Conservation (phyloP, 2,113 vertebrate genomes). For the Phasianus colchicus region DNA sequence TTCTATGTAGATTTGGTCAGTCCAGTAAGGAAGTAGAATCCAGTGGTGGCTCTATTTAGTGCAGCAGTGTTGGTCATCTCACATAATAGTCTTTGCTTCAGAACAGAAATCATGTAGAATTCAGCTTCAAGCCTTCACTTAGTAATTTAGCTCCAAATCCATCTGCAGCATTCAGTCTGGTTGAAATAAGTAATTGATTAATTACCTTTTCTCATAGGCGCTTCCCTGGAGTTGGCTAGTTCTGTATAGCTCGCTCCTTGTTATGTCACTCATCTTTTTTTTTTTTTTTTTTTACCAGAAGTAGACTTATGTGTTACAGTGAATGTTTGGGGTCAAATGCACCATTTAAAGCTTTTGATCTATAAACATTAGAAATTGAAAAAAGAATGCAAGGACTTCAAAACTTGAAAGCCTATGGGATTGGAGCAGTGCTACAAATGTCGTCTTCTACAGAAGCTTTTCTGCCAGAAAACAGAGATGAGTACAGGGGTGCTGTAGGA, state of each 20-base stretch:
- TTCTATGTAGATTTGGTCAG: neutral
- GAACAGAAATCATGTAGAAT: neutral
- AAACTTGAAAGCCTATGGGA: neutral
- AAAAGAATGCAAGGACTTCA: neutral
- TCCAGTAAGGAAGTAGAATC: neutral
- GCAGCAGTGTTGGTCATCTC: neutral
- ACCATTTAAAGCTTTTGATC: neutral
- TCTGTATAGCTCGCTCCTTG: neutral
- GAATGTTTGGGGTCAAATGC: neutral
- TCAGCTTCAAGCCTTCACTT: neutral
- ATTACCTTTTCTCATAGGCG: neutral
- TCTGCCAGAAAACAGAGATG: neutral
- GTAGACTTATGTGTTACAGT: neutral
- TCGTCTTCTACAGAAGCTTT: neutral
- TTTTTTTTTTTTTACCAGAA: neutral
- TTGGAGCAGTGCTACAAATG: neutral
- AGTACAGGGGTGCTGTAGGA: neutral
- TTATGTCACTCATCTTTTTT: neutral
- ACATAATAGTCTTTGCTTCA: neutral
- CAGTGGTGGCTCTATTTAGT: neutral
- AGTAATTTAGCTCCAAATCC: neutral
- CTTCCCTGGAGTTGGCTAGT: too few relatives aligned
- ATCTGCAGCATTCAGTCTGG: neutral
- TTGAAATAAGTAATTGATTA: neutral
- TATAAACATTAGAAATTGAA: neutral